Evolutionary conservation across 1,140 invertebrate genomes (phyloP).

Genomic region (Papilio helenus): DNA sequence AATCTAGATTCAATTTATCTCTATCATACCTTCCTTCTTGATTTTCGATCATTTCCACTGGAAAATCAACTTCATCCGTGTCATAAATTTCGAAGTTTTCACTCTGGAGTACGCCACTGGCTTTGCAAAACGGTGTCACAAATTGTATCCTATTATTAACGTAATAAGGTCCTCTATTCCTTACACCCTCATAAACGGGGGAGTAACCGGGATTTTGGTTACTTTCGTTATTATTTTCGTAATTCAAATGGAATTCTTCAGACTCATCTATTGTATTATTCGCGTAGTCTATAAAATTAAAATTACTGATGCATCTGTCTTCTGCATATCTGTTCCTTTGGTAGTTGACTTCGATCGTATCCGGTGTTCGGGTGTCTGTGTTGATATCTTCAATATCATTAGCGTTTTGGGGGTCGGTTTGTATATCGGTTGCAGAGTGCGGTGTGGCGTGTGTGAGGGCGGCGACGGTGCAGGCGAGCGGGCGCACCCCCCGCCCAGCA

Average conservation of each 20-base stretch:
- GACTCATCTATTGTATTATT: conserved; percentile 68
- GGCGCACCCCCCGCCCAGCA: conserved; percentile 61
- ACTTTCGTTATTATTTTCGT: conserved; percentile 62
- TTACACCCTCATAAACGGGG: conserved; percentile 62
- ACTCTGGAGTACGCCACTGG: conserved; percentile 57
- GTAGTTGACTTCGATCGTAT: conserved; percentile 63
- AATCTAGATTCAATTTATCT: conserved; percentile 78
- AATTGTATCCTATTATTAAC: conserved; percentile 73
- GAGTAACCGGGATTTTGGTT: conserved; percentile 54
- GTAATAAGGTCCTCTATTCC: conserved; percentile 68
- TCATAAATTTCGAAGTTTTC: conserved; percentile 75
- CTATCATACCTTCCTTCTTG: conserved; percentile 68
- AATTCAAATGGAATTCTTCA: conserved; percentile 65
- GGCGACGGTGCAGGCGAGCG: conserved; percentile 80
- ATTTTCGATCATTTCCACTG: conserved; percentile 47
- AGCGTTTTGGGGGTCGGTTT: conserved; percentile 55
- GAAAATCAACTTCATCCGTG: conserved; percentile 75
- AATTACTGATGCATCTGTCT: conserved; percentile 77
- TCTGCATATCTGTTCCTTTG: conserved; percentile 64
- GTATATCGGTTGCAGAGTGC: conserved; percentile 66
- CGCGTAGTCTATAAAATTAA: conserved; percentile 60
- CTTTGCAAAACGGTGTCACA: conserved; percentile 73
- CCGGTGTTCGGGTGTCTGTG: conserved; percentile 24
- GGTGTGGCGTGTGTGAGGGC: conserved; percentile 82
- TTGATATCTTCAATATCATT: conserved; percentile 44